Base-by-base conservation (phyloP, 2,888 invertebrate species). In the Chesias legatella region DNA sequence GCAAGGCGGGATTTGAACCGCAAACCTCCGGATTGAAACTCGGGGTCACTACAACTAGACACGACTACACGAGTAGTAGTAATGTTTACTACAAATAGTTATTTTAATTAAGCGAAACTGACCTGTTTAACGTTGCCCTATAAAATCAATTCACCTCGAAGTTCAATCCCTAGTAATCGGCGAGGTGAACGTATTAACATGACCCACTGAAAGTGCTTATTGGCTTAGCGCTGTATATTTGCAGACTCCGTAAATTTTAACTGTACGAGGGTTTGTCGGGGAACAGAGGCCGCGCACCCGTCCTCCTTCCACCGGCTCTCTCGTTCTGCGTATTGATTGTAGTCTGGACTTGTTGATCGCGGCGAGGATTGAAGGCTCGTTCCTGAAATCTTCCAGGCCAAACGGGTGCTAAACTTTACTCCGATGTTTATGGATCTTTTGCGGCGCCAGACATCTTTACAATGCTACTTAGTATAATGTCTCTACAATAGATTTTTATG, bases 291-390 rank as follows among this genome's bases (percentile, higher is more conserved):
- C 31, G 48, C 60, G 50, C 58, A 54, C 48, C 69, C 59, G 54
- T 74, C 79, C 63, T 64, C 41, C 50, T 81, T 67, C 38, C 64
- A 56, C 74, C 37, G 57, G 58, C 66, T 53, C 51, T 74, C 79
- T 68, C 73, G 66, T 69, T 79, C 64, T 53, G 58, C 51, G 61
- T 88, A 88, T 88, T 88, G 86, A 88, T 88, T 85, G 86, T 59
- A 60, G 80, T 79, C 85, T 82, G 78, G 82, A 88, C 86, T 85
- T 85, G 86, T 85, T 85, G 85, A 86, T 84, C 75, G 67, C 70
- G 46, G 56, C 63, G 63, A 67, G 68, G 41, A 23, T 41, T 48
- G 41, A 35, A 43, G 68, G 69, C 62, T 70, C 59, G 61, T 67
- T 67, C 64, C 67, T 61, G 67, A 69, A 65, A 66, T 67, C 51